Base-by-base conservation (phyloP, 1,140 invertebrate species). In the Drosophila neocordata region DNA sequence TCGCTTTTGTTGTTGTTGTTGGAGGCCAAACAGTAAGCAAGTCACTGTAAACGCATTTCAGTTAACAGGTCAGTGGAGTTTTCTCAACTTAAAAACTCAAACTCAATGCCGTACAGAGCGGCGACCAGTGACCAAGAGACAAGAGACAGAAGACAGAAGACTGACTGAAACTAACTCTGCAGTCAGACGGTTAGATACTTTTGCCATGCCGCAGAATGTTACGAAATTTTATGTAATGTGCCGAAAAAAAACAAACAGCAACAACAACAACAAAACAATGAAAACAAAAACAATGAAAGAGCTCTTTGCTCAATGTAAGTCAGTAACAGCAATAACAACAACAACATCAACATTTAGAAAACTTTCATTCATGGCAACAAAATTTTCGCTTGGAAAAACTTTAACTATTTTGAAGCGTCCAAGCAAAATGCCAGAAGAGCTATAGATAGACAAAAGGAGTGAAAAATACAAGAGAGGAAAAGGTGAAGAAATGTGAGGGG, bases 181-280 rank as follows among this genome's bases (percentile, higher is more conserved):
- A 61, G 34, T 20, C 57, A 52, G 77, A 74, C 77, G 61, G 44
- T 70, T 80, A 81, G 73, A 80, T 69, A 65, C 65, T 69, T 77
- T 70, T 73, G 74, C 74, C 61, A 65, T 77, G 69, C 79, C 79
- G 79, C 79, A 84, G 82, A 87, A 87, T 87, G 82, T 87, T 87
- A 87, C 83, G 82, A 87, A 87, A 87, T 87, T 87, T 87, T 87
- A 87, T 87, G 82, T 87, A 87, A 87, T 87, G 75, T 88, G 83
- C 78, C 83, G 65, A 85, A 85, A 88, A 62, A 73, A 80, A 65
- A 51, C 52, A 77, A 68, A 15, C 35, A 60, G 38, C 13, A 37
- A 34, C 20, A 12, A 12, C 38, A 73, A 24, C 24, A 51, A 65
- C 65, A 27, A 31, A 59, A 56, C 38, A 56, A 20, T 52, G 56